Percentiles rank a stretch among this genome's conserved stretches.
Conservation (phyloP, 30 jellyfish, hydroid and myxozoan species). For the Hydractinia symbiolongicarpus region DNA sequence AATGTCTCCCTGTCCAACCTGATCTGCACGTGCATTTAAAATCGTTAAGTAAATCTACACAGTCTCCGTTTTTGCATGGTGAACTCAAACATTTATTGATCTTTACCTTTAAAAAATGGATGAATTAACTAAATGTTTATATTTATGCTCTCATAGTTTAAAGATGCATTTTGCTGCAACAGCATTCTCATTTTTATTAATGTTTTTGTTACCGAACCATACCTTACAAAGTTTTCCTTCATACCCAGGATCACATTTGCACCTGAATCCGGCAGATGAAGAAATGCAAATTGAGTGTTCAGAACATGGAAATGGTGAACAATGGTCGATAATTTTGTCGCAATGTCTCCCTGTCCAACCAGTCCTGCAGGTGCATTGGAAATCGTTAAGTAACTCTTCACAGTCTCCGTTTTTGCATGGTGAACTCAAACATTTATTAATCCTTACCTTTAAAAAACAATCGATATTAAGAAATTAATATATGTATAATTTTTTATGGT, state of each 20-base stretch:
- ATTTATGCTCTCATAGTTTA: too few species aligned
- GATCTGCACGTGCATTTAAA: conserved; percentile 1
- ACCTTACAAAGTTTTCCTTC: background rate
- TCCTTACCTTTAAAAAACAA: background rate
- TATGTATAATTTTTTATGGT: too few species aligned
- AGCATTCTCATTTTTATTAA: too few species aligned
- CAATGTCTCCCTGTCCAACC: conserved; percentile 11
- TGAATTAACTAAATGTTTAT: too few species aligned
- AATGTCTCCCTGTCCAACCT: background rate
- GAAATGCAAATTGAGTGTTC: background rate
- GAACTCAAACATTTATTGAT: background rate
- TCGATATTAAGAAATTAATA: too few species aligned
- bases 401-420: conserved; percentile 9
- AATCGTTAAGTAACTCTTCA: background rate
- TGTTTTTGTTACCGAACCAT: too few species aligned
- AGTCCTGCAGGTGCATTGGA: conserved; percentile 2
- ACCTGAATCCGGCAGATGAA: background rate
- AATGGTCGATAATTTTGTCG: background rate
- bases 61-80: background rate
- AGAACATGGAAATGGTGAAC: background rate
- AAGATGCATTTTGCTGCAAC: too few species aligned
- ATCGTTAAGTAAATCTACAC: background rate
- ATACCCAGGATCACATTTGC: conserved; percentile 6
- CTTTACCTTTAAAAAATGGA: background rate
- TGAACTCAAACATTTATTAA: background rate